These are phyloP conservation scores for Harpagoxenus sublaevis DNA, from an alignment of 2,888 invertebrate genomes.

Conservation along the genomic window DNA sequence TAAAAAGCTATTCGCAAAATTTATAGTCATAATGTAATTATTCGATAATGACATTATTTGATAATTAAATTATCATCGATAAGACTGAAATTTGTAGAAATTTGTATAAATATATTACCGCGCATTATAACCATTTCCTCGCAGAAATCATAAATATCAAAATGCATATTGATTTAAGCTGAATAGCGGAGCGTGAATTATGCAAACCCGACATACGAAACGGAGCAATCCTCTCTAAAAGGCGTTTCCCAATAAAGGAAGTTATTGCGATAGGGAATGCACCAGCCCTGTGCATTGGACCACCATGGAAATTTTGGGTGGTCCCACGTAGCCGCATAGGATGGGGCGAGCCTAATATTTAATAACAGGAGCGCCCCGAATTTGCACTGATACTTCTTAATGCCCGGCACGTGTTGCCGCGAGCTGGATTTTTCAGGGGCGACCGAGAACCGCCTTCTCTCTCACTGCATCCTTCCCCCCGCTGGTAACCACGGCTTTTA, in stretches of 20 bases:
- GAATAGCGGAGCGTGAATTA: not conserved
- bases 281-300: constrained; percentile 16
- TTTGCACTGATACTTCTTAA: constrained; percentile 70
- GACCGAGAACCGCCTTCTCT: constrained; percentile 64
- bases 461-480: not conserved
- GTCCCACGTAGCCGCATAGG: constrained; percentile 66
- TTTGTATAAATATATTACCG: not conserved
- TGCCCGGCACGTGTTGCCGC: constrained; percentile 49
- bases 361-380: constrained; percentile 76
- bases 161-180: not conserved
- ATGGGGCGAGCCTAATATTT: constrained; percentile 65
- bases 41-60: not conserved
- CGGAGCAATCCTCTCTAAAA: constrained; percentile 4
- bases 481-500: constrained; percentile 31
- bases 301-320: constrained; percentile 77
- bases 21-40: not conserved
- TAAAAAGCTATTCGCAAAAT: not conserved
- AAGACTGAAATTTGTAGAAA: not conserved
- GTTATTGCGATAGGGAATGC: constrained; percentile 25
- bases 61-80: not conserved
- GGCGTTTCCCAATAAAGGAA: constrained; percentile 61
- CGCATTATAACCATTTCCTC: not conserved
- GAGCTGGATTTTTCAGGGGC: constrained; percentile 71
- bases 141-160: not conserved
- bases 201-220: constrained; percentile 20